Evolutionary conservation across 2,113 vertebrate species (phyloP).

Genomic region (Tapirus terrestris): DNA sequence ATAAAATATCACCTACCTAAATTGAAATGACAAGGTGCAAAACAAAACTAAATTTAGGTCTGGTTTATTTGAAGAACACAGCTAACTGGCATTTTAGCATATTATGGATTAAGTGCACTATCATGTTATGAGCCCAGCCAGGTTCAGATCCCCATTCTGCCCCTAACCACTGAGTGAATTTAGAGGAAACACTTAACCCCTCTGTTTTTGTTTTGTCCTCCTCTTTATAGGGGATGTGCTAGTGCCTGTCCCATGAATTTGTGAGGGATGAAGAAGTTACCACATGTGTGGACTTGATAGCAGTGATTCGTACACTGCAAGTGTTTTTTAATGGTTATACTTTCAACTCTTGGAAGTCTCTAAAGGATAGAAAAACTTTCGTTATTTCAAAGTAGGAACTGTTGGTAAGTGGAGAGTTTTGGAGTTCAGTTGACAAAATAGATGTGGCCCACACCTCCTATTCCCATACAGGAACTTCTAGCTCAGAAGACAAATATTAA

Average conservation of each 20-base stretch:
- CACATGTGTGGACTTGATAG: fast-evolving
- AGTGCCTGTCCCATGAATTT: neutral
- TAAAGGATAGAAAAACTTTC: neutral
- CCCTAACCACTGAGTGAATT: neutral
- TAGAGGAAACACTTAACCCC: neutral
- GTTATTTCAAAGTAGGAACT: neutral
- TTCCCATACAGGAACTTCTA: neutral
- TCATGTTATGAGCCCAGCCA: neutral
- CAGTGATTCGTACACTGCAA: neutral
- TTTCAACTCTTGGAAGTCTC: neutral
- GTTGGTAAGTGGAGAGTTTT: neutral
- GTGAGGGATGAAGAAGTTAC: neutral
- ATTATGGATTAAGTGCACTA: too few species aligned
- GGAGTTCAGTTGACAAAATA: neutral
- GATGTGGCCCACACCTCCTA: neutral
- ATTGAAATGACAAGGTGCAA: neutral
- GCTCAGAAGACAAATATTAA: neutral
- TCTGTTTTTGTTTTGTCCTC: neutral
- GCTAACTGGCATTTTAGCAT: neutral
- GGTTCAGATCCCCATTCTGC: neutral
- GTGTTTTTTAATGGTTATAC: neutral
- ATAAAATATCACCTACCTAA: neutral
- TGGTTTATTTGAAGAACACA: neutral
- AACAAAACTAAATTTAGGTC: neutral
- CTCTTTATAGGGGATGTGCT: neutral